Evolutionary conservation across 2,888 invertebrate species (phyloP), one percentile per base, ranked within the genome.

Genomic region (Cephus nigrinus): DNA sequence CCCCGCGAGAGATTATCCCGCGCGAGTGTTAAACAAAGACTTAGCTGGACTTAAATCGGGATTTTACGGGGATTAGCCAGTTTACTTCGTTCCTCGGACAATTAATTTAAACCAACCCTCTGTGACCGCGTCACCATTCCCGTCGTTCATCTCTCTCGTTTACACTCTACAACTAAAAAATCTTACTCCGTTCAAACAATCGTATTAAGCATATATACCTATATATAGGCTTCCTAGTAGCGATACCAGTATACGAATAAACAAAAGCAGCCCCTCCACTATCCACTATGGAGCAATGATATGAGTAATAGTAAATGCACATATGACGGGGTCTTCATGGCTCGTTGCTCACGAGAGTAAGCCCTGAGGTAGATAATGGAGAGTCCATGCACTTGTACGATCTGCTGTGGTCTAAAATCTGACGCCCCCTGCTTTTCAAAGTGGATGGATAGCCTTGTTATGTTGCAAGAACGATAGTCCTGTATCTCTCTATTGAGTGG

Each of bases 251-350:
- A 55, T 23, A 55, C 23, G 9, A 55, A 55, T 55, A 23, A 55
- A 55, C 30, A 69, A 23, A 31, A 71, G 11, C 12, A 31, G 9
- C 71, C 71, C 71, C 33, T 33, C 33, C 32, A 31, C 11, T 12
- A 15, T 32, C 30, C 11, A 11, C 71, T 15, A 71, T 9, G 9
- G 11, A 74, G 40, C 79, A 80, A 82, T 80, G 79, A 82, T 81
- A 84, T 76, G 79, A 79, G 86, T 85, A 85, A 84, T 80, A 76
- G 82, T 75, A 80, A 84, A 79, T 82, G 89, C 89, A 85, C 90
- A 89, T 89, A 89, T 87, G 90, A 90, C 88, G 85, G 79, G 86
- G 86, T 84, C 86, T 89, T 88, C 85, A 90, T 81, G 90, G 90
- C 87, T 90, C 90, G 89, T 89, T 90, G 88, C 82, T 79, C 86